Percentiles rank a stretch among this genome's conserved stretches.
phyloP scores from a whole-genome alignment of 1,140 invertebrate genomes.

The Maniola jurtina region DNA sequence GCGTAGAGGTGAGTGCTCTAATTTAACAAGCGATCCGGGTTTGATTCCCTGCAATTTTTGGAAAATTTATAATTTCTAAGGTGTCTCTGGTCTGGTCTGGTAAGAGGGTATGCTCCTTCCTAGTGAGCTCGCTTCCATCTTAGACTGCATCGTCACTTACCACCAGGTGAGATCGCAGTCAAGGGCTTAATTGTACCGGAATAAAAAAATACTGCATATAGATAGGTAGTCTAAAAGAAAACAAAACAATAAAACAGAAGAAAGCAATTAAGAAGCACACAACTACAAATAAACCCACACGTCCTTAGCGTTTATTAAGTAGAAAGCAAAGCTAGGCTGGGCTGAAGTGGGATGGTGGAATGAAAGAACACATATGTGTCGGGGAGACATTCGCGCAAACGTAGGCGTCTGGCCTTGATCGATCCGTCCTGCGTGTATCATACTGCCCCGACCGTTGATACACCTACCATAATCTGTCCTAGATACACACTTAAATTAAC shows the following conservation, averaged over 20 bases:
- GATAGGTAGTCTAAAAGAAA: no score
- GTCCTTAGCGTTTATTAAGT: conserved; percentile 13
- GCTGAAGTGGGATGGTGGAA: not conserved
- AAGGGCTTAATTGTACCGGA: no score
- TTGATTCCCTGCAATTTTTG: no score
- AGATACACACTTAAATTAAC: not conserved
- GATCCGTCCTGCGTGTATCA: conserved; percentile 58
- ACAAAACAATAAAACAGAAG: not conserved
- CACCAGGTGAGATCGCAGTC: no score
- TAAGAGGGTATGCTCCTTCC: no score
- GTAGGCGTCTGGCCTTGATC: conserved; percentile 61
- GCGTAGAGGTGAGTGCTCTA: no score
- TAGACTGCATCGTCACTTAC: no score
- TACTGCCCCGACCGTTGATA: conserved; percentile 23
- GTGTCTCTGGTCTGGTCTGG: no score
- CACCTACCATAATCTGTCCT: not conserved
- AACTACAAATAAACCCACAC: not conserved
- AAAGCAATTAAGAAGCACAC: not conserved
- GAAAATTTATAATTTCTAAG: no score
- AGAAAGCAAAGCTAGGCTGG: conserved; percentile 16
- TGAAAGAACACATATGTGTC: conserved; percentile 18
- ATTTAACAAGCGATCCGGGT: no score
- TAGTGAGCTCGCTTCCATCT: no score
- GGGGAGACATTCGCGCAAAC: conserved; percentile 38
- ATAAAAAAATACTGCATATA: no score